Percentiles rank a stretch among this genome's conserved stretches.
phyloP scores from a whole-genome alignment of 2,797 vertebrate genomes.

The Pseudotriccus pelzelni region DNA sequence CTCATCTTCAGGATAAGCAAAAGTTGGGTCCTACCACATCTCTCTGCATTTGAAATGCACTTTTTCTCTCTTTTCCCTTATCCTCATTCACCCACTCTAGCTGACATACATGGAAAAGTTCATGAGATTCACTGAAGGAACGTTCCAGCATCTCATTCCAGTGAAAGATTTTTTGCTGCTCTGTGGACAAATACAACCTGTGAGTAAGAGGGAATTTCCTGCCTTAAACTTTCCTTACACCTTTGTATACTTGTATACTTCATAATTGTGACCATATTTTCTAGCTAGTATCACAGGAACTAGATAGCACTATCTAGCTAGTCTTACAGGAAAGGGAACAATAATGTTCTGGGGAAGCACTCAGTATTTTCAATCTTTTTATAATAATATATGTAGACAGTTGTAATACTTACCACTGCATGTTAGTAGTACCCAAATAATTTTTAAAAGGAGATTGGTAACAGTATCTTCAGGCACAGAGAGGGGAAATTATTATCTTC shows the following conservation, averaged over 20 bases:
- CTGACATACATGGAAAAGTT: background rate
- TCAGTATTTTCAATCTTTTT: background rate
- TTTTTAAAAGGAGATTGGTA: background rate
- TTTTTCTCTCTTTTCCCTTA: background rate
- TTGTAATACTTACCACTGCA: background rate
- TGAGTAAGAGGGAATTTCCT: background rate
- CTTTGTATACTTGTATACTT: background rate
- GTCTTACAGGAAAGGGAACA: background rate
- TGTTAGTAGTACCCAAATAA: background rate
- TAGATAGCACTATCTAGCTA: no score
- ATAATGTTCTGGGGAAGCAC: background rate
- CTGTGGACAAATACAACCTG: background rate
- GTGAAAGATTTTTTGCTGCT: background rate
- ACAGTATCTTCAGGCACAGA: background rate
- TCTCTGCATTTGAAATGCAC: background rate
- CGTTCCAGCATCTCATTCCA: background rate
- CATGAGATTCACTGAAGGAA: background rate
- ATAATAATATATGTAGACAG: background rate
- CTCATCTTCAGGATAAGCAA: background rate
- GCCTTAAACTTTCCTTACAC: background rate
- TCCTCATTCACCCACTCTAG: background rate
- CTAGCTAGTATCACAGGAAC: background rate
- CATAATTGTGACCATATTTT: background rate
- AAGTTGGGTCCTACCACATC: background rate
- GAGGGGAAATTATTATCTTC: constrained; percentile 28